Percentiles rank a stretch among this genome's conserved stretches.
phyloP scores from a whole-genome alignment of 1,140 invertebrate genomes.

The Stegodyphus mimosarum region DNA sequence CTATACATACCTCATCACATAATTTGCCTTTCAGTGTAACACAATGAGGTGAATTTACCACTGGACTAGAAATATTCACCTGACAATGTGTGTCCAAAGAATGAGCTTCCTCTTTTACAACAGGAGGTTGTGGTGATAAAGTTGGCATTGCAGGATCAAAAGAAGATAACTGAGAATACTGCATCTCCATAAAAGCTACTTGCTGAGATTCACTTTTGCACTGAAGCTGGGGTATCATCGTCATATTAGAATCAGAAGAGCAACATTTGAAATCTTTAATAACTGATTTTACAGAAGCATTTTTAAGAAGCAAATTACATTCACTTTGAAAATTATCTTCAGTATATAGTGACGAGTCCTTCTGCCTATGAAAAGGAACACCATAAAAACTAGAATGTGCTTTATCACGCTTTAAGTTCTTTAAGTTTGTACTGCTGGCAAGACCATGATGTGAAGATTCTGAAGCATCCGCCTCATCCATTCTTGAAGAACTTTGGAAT shows the following conservation, averaged over 20 bases:
- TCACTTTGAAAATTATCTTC: neutral
- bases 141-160: slow-evolving; percentile 56
- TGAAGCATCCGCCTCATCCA: neutral
- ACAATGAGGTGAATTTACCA: slow-evolving; percentile 22
- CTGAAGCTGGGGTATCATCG: slow-evolving; percentile 32
- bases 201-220: slow-evolving; percentile 13
- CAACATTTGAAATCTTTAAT: neutral
- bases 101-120: slow-evolving; percentile 5
- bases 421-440: neutral
- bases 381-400: neutral
- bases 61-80: slow-evolving; percentile 13
- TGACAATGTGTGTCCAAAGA: neutral
- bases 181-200: neutral
- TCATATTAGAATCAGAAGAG: neutral
- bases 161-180: slow-evolving; percentile 33
- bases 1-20: slow-evolving; percentile 28
- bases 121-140: slow-evolving; percentile 55
- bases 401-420: slow-evolving; percentile 3
- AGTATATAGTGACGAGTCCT: neutral
- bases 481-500: neutral
- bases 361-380: slow-evolving; percentile 30
- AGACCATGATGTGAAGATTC: no score
- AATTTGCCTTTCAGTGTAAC: slow-evolving; percentile 53
- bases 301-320: neutral
- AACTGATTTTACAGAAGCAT: neutral